Evolutionary conservation across 2,113 vertebrate species (phyloP), one percentile per base, ranked within the genome.

Genomic region (Salvelinus sp.): DNA sequence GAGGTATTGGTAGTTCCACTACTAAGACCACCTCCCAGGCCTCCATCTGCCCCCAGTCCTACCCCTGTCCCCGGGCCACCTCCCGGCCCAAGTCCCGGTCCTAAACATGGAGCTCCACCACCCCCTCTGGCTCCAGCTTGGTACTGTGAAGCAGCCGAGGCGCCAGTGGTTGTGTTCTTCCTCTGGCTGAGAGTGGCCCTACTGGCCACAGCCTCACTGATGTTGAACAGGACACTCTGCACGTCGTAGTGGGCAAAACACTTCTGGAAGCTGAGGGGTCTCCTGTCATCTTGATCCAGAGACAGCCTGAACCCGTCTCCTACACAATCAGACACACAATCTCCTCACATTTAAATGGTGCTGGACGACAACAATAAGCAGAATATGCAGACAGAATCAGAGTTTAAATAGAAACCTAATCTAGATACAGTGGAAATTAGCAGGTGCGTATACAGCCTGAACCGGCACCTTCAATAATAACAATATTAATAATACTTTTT

Each of bases 211-310:
- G 96, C 97, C 83, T 99, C 96, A 0, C 96, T 96, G 84, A 98
- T 95, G 81, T 98, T 98, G 87, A 99, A 99, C 86, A 98, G 93
- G 74, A 98, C 86, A 20, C 97, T 99, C 93, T 99, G 97, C 72
- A 98, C 97, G 38, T 99, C 97, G 1, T 99, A 99, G 88, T 99
- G 97, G 22, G 97, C 94, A 74, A 99, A 99, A 86, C 96, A 98
- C 82, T 96, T 97, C 75, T 98, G 97, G 72, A 96, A 97, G 76
- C 94, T 95, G 86, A 96, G 95, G 0, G 95, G 90, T 20, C 94
- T 92, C 22, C 93, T 82, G 20, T 98, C 97, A 0, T 97, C 96
- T 54, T 92, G 87, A 13, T 98, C 96, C 0, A 94, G 76, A 0
- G 94, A 93, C 68, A 97, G 95, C 72, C 93, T 93, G 67, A 98